Percentiles rank a stretch among this genome's conserved stretches.
Conservation (phyloP, 2,113 vertebrate genomes). For the Mustela lutreola region DNA sequence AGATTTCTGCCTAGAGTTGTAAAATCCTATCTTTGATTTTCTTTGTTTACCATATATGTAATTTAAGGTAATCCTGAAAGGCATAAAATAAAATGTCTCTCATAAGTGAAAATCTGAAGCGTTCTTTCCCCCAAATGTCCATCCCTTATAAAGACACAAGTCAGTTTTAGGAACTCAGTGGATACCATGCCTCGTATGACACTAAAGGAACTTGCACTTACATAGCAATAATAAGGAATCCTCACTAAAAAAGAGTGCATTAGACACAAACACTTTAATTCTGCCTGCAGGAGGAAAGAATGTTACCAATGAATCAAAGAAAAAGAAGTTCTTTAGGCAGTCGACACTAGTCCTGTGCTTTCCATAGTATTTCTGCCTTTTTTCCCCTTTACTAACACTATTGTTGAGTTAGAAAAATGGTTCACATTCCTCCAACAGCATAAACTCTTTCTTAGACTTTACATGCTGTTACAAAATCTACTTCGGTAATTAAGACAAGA, state of each 20-base stretch:
- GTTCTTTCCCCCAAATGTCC: not conserved
- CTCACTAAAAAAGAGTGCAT: not conserved
- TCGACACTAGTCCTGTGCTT: not conserved
- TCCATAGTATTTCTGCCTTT: not conserved
- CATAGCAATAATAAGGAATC: constrained; percentile 1
- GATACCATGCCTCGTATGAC: not conserved
- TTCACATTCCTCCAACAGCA: not conserved
- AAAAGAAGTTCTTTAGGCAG: not conserved
- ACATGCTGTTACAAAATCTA: not conserved
- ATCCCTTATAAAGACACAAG: not conserved
- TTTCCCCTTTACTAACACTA: not conserved
- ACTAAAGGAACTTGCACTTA: not conserved
- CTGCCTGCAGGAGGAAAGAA: not conserved
- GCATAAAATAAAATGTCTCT: not conserved
- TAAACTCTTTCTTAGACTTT: not conserved
- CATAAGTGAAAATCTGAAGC: not conserved
- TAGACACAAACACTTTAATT: not conserved
- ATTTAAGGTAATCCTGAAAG: not conserved
- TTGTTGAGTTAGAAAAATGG: not conserved
- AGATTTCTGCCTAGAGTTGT: constrained; percentile 21
- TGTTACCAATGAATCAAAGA: not conserved
- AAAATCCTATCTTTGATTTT: constrained; percentile 42
- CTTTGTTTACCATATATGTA: not conserved
- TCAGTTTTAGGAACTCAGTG: not conserved
- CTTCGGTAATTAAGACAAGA: not conserved